Conservation (phyloP, 2,113 vertebrate species). For the Burhinus oedicnemus region DNA sequence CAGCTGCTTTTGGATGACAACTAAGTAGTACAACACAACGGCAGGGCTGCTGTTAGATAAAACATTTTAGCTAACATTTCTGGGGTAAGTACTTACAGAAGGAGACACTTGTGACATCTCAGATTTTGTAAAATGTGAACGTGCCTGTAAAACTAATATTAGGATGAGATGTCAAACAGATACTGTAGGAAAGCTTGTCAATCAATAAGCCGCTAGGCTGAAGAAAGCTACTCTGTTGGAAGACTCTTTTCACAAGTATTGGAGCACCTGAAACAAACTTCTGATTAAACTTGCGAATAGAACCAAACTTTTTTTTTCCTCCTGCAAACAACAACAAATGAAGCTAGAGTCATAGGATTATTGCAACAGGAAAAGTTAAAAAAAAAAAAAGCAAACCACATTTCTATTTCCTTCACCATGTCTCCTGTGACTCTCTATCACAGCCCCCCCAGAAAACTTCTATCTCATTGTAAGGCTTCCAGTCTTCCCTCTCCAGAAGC, state of each 20-base stretch:
- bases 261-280: neutral
- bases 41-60: constrained; percentile 8
- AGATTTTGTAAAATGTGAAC: constrained; percentile 17
- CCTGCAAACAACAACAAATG: neutral
- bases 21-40: neutral
- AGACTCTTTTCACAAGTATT: neutral
- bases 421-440: neutral
- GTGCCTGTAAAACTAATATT: constrained; percentile 27
- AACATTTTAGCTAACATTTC: constrained; percentile 51
- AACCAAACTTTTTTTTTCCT: neutral
- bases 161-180: constrained; percentile 15
- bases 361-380: neutral
- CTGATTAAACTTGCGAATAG: neutral
- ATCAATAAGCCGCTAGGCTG: neutral
- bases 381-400: neutral
- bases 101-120: constrained; percentile 33
- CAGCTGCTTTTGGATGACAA: constrained; percentile 17
- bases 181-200: neutral
- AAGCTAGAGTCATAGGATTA: neutral
- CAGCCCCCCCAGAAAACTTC: neutral
- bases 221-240: neutral
- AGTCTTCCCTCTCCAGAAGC: neutral
- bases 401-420: neutral
- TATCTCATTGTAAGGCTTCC: neutral
- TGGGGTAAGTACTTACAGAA: constrained; percentile 37